Conservation (phyloP, 2,888 invertebrate species). For the Cecidostiba fungosa region DNA sequence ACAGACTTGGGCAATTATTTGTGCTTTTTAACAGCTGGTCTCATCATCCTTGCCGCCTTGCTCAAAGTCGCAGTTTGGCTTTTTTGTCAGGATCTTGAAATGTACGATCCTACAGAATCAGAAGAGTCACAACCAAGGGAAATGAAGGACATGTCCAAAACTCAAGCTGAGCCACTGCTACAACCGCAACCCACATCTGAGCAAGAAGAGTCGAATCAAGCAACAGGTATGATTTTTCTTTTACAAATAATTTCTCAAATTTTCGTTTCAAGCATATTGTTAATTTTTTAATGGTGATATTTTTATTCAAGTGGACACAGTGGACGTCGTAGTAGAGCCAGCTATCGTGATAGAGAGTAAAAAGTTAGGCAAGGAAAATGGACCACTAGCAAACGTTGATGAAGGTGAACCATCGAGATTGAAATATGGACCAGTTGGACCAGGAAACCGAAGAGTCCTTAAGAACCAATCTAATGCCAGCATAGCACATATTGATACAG, state of each 20-base stretch:
- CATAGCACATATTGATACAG: constrained; percentile 38
- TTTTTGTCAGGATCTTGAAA: constrained; percentile 78
- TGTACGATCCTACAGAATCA: constrained; percentile 71
- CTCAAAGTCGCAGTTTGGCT: constrained; percentile 81
- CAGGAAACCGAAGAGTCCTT: constrained; percentile 69
- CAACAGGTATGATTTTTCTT: constrained; percentile 53
- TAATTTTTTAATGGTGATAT: background rate
- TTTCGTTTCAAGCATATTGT: background rate
- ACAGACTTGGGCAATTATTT: constrained; percentile 80
- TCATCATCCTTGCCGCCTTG: constrained; percentile 79
- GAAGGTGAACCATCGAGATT: constrained; percentile 58
- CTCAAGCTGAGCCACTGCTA: constrained; percentile 68
- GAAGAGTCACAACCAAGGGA: constrained; percentile 66
- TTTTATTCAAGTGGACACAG: constrained; percentile 19
- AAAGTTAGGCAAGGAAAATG: constrained; percentile 39
- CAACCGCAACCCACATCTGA: constrained; percentile 38
- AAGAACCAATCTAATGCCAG: constrained; percentile 43
- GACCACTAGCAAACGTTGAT: constrained; percentile 26
- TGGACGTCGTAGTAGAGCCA: constrained; percentile 35
- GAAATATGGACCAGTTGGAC: constrained; percentile 73
- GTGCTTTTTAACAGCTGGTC: constrained; percentile 79
- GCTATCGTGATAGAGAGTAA: constrained; percentile 44
- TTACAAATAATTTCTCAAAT: constrained; percentile 1
- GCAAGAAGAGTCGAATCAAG: constrained; percentile 20
- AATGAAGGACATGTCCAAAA: constrained; percentile 64